phyloP scores from a whole-genome alignment of 23 tunicate genomes.

The Halocynthia roretzi region DNA sequence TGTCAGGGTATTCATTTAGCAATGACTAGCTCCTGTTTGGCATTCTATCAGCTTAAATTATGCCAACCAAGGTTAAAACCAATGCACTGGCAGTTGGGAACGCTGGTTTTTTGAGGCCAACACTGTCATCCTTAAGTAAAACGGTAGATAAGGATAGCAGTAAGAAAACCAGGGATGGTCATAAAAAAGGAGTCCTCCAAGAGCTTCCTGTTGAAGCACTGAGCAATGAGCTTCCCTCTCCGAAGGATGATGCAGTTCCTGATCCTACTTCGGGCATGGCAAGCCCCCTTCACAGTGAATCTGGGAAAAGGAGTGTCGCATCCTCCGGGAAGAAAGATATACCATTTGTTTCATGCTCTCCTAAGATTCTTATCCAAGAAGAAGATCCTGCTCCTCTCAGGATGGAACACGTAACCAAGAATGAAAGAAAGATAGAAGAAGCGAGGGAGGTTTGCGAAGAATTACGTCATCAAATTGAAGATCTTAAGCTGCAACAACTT shows the following conservation, averaged over 20 bases:
- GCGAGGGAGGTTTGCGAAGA: conserved; percentile 64
- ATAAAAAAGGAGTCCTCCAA: too few relatives aligned
- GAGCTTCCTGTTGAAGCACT: too few relatives aligned
- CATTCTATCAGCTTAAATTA: not conserved
- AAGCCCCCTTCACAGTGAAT: conserved; percentile 17
- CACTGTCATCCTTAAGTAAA: conserved; percentile 34
- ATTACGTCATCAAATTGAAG: conserved; percentile 47
- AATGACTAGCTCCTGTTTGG: too few relatives aligned
- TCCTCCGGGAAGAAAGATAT: not conserved
- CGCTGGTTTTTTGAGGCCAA: conserved; percentile 55
- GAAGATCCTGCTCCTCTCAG: not conserved
- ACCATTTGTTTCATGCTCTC: not conserved
- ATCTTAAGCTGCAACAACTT: conserved; percentile 50
- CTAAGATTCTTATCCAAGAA: not conserved
- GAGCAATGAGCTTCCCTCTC: too few relatives aligned
- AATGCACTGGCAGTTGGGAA: conserved; percentile 21
- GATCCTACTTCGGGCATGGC: not conserved
- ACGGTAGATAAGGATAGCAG: conserved; percentile 3
- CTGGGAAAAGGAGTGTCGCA: not conserved
- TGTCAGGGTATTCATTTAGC: too few relatives aligned
- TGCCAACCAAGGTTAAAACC: conserved; percentile 21
- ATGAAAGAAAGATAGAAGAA: conserved; percentile 24
- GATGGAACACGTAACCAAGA: not conserved
- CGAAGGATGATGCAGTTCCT: not conserved
- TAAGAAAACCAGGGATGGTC: not conserved